Conservation (phyloP, 2,113 vertebrate species). For the Lepisosteus osseus region DNA sequence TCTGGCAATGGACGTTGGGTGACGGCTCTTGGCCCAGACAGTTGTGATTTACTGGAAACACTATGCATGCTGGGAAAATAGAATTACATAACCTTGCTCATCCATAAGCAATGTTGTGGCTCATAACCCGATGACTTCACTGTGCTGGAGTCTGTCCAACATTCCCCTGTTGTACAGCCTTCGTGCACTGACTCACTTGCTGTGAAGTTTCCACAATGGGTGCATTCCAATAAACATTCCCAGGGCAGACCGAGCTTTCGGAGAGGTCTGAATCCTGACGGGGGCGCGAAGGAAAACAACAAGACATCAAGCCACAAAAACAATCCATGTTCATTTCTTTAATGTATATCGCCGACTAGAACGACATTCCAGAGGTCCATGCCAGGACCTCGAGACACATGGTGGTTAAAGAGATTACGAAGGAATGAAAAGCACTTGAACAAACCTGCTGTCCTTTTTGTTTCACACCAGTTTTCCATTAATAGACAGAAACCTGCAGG, state of each 20-base stretch:
- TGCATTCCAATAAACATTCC: slow-evolving; percentile 38
- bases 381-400: no score
- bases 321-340: no score
- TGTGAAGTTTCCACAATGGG: slow-evolving; percentile 31
- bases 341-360: no score
- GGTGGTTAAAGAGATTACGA: no score
- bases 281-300: no score
- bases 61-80: slow-evolving; percentile 29
- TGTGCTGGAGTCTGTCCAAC: slow-evolving; percentile 67
- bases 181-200: slow-evolving; percentile 55
- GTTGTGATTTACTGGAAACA: slow-evolving; percentile 44
- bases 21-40: slow-evolving; percentile 28
- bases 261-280: no score
- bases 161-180: slow-evolving; percentile 50
- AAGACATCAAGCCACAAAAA: no score
- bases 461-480: no score
- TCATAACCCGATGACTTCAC: slow-evolving; percentile 45
- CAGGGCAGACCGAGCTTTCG: not conserved
- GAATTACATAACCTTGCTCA: slow-evolving; percentile 33
- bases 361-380: no score
- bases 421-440: no score
- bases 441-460: no score
- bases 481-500: no score
- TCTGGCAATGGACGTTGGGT: slow-evolving; percentile 29
- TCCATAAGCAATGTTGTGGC: slow-evolving; percentile 23